A percentile compares a stretch with the other conserved stretches of the same genome.
phyloP scores from a whole-genome alignment of 2,113 vertebrate genomes.

The Centrocercus urophasianus region DNA sequence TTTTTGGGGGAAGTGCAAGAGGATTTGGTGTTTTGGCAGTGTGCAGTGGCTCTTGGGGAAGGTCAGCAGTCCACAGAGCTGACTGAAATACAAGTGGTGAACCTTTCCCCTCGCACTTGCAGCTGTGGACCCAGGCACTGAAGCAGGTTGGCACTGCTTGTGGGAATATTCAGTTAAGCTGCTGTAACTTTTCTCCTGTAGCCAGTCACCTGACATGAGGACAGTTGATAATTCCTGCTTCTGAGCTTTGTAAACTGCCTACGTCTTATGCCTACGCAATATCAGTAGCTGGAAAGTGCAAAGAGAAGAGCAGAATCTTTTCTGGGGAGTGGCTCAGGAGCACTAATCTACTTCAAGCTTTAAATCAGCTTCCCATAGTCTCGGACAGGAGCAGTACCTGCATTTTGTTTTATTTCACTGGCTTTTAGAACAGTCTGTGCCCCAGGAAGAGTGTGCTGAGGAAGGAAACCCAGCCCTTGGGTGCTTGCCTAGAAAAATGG shows the following conservation, averaged over 20 bases:
- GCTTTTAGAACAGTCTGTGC: conserved; percentile 42
- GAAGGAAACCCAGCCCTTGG: conserved; percentile 67
- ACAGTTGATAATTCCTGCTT: background rate
- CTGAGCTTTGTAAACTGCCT: background rate
- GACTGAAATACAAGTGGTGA: fast-evolving
- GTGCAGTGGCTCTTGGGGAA: background rate
- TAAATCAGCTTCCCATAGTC: background rate
- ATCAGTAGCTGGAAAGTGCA: background rate
- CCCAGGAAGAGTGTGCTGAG: conserved; percentile 37
- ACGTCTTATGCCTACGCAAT: background rate
- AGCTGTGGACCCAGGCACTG: background rate
- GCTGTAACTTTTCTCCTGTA: background rate
- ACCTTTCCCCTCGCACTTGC: background rate
- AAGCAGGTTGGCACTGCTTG: background rate
- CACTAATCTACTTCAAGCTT: background rate
- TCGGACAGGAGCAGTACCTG: conserved; percentile 9
- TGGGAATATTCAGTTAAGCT: background rate
- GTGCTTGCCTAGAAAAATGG: conserved; percentile 66
- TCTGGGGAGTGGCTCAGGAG: background rate
- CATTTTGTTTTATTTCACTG: background rate
- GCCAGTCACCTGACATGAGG: background rate
- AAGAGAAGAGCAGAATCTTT: background rate
- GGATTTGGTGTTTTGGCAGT: background rate
- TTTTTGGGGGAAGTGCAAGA: background rate
- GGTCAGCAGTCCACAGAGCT: fast-evolving